These are phyloP conservation scores for Nomada hirtipes DNA, from an alignment of 2,888 invertebrate species.

Conservation along the genomic window DNA sequence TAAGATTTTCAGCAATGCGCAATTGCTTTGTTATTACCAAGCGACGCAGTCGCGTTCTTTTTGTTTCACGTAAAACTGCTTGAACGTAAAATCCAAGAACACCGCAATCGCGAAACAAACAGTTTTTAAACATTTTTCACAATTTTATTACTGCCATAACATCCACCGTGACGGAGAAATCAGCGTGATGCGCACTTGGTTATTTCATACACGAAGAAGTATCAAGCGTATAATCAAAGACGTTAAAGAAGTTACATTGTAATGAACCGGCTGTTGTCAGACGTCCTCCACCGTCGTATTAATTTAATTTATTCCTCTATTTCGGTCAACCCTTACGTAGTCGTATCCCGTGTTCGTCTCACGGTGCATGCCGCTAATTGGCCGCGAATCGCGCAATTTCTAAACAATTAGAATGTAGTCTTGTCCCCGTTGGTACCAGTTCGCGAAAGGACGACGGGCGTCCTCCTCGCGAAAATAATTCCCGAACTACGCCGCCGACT, in stretches of 20 bases:
- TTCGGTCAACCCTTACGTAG: constrained; percentile 67
- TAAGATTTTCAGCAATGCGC: no score
- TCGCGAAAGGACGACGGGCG: constrained; percentile 46
- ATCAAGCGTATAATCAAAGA: constrained; percentile 49
- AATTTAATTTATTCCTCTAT: constrained; percentile 80
- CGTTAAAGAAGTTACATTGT: constrained; percentile 48
- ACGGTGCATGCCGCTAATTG: constrained; percentile 77
- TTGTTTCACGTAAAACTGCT: no score
- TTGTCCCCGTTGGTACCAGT: constrained; percentile 64
- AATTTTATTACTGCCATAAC: background rate
- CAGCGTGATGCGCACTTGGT: background rate
- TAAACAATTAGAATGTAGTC: constrained; percentile 74
- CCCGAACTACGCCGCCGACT: background rate
- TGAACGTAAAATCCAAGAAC: no score
- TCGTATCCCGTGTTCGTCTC: constrained; percentile 56
- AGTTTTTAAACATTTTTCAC: background rate
- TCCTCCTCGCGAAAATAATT: constrained; percentile 35
- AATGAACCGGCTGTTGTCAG: constrained; percentile 61
- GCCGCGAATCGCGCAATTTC: constrained; percentile 75
- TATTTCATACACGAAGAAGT: background rate
- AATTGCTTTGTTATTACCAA: no score
- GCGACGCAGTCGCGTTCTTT: no score
- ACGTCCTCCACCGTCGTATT: constrained; percentile 71
- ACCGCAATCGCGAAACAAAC: background rate
- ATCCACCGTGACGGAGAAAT: background rate